A percentile compares a stretch with the other conserved stretches of the same genome.
phyloP scores from a whole-genome alignment of 2,888 invertebrate genomes.

The Leptinotarsa tumamoca region DNA sequence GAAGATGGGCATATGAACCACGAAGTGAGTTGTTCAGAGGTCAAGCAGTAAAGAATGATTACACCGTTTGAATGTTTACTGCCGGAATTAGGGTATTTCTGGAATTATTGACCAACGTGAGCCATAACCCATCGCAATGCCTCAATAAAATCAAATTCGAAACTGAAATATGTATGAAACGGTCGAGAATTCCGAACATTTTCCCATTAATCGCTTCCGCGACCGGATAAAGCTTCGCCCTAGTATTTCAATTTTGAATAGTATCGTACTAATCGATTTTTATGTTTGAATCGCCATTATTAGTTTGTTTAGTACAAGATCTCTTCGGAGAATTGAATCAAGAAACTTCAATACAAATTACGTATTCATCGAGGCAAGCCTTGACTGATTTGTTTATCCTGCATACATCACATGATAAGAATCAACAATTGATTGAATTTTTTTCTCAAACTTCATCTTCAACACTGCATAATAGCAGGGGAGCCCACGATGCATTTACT shows the following conservation, averaged over 20 bases:
- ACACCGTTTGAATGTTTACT: slow-evolving; percentile 43
- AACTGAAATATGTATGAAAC: slow-evolving; percentile 40
- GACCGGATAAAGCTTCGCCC: background rate
- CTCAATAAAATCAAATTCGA: slow-evolving; percentile 40
- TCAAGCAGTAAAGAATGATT: slow-evolving; percentile 39
- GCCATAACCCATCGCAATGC: slow-evolving; percentile 33
- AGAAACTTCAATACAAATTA: background rate
- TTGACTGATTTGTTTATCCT: no score
- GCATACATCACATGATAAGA: no score
- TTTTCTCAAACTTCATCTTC: no score
- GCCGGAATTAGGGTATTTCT: slow-evolving; percentile 40
- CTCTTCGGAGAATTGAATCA: background rate
- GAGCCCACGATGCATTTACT: no score
- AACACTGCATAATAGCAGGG: no score
- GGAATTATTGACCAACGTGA: slow-evolving; percentile 38
- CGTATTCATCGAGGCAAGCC: no score
- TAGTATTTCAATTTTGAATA: background rate
- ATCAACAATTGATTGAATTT: no score
- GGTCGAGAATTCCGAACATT: slow-evolving; percentile 14
- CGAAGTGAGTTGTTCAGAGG: slow-evolving; percentile 38
- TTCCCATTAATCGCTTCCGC: slow-evolving; percentile 10
- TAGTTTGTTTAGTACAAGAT: background rate
- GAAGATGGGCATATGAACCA: slow-evolving; percentile 34
- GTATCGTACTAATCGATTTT: background rate
- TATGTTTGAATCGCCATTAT: background rate